A percentile compares a stretch with the other conserved stretches of the same genome.
Conservation (phyloP, 1,140 invertebrate genomes). For the Drosophila athabasca region DNA sequence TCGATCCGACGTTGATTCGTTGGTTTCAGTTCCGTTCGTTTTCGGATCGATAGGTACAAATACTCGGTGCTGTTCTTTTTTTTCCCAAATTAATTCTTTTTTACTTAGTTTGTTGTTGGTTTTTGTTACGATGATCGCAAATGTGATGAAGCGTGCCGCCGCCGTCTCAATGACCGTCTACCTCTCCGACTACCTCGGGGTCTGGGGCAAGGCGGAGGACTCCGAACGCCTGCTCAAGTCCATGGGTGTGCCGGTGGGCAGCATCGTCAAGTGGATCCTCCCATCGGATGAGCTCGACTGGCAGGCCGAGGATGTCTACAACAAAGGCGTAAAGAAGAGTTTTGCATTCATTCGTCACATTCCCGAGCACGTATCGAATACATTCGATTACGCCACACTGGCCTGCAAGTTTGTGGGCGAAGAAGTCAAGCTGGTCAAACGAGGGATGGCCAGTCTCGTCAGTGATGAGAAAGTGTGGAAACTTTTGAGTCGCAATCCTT, state of each 20-base stretch:
- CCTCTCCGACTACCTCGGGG: slow-evolving; percentile 16
- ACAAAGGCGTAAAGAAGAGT: slow-evolving; percentile 26
- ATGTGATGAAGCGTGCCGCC: slow-evolving; percentile 20
- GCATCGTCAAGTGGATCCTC: too few relatives aligned
- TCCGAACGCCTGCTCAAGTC: slow-evolving; percentile 15
- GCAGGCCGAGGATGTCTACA: slow-evolving; percentile 9
- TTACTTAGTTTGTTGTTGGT: neutral
- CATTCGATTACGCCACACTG: slow-evolving; percentile 1
- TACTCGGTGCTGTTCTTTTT: too few relatives aligned
- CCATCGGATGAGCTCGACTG: neutral
- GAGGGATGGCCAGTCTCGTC: neutral
- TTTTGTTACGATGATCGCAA: slow-evolving; percentile 15
- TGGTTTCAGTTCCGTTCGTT: too few relatives aligned
- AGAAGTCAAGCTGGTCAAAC: neutral
- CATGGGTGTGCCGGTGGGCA: too few relatives aligned
- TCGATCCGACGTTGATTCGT: too few relatives aligned
- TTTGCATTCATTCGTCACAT: slow-evolving; percentile 17
- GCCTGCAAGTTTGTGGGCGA: neutral
- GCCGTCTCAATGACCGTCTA: slow-evolving; percentile 38
- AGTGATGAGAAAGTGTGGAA: too few relatives aligned
- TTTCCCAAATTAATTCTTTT: neutral
- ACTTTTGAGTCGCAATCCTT: too few relatives aligned
- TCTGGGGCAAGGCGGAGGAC: slow-evolving; percentile 41
- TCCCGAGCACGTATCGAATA: slow-evolving; percentile 6
- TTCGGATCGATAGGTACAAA: too few relatives aligned